Conservation (phyloP, 2,888 invertebrate species). For the Andrena flavipes region DNA sequence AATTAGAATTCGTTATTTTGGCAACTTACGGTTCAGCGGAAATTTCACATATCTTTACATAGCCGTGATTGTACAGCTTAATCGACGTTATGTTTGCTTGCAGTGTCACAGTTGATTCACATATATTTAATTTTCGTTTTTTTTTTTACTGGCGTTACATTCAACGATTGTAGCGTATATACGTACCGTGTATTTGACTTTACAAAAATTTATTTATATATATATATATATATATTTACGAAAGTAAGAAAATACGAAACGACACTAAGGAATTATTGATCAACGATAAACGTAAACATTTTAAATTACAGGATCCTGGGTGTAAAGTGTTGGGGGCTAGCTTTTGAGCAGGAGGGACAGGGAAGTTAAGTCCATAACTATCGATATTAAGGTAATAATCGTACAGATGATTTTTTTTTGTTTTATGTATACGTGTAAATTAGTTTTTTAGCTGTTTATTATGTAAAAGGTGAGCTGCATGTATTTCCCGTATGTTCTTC, state of each 20-base stretch:
- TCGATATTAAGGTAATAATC: slow-evolving; percentile 83
- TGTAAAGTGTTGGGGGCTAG: slow-evolving; percentile 63
- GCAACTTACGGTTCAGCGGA: slow-evolving; percentile 81
- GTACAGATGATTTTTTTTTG: slow-evolving; percentile 83
- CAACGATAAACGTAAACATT: slow-evolving; percentile 81
- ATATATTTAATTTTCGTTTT: slow-evolving; percentile 70
- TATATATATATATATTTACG: slow-evolving; percentile 78
- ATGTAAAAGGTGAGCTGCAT: slow-evolving; percentile 82
- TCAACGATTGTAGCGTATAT: slow-evolving; percentile 76
- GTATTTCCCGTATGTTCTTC: slow-evolving; percentile 76
- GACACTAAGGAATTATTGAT: slow-evolving; percentile 82
- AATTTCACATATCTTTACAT: slow-evolving; percentile 78
- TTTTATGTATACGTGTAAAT: slow-evolving; percentile 83
- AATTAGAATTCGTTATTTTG: slow-evolving; percentile 82
- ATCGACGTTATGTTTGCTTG: slow-evolving; percentile 65
- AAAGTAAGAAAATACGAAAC: slow-evolving; percentile 85
- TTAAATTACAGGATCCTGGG: slow-evolving; percentile 77
- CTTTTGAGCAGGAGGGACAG: slow-evolving; percentile 69
- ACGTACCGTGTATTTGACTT: slow-evolving; percentile 71
- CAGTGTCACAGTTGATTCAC: slow-evolving; percentile 76
- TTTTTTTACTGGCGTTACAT: slow-evolving; percentile 77
- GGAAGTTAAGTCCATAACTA: slow-evolving; percentile 82
- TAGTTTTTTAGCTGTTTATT: slow-evolving; percentile 81
- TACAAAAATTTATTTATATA: slow-evolving; percentile 78
- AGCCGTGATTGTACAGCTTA: slow-evolving; percentile 66